Evolutionary conservation across 2,888 invertebrate genomes (phyloP).

Genomic region (Cantharis lateralis): DNA sequence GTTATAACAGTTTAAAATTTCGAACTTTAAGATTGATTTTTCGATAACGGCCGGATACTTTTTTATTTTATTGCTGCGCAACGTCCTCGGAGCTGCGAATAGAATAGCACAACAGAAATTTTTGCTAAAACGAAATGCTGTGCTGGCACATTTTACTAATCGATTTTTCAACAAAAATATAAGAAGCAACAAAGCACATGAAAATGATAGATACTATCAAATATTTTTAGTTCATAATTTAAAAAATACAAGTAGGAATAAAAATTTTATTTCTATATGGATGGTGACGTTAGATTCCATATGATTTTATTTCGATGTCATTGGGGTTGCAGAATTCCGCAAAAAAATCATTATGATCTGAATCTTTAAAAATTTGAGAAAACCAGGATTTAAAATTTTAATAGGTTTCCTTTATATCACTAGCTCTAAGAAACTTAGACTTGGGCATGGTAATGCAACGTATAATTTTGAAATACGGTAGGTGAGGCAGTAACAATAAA

Average conservation of each 20-base stretch:
- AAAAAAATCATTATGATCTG: no score
- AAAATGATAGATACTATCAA: no score
- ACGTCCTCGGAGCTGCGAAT: background rate
- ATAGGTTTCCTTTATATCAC: no score
- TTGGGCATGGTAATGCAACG: background rate
- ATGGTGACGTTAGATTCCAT: no score
- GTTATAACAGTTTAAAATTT: background rate
- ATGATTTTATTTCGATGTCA: no score
- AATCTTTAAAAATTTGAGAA: no score
- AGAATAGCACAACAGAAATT: background rate
- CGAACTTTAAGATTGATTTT: background rate
- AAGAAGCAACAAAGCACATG: background rate
- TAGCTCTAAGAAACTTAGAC: no score
- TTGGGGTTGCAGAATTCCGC: no score
- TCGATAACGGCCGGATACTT: background rate
- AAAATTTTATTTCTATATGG: no score
- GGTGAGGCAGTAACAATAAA: conserved; percentile 11
- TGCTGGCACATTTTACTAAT: background rate
- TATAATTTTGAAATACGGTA: background rate
- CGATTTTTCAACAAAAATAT: background rate
- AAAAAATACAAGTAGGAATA: no score
- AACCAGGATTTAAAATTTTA: no score
- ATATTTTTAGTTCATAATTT: no score
- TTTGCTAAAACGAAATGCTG: background rate
- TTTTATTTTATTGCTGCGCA: background rate